Evolutionary conservation across 2,888 invertebrate genomes (phyloP), one percentile per base, ranked within the genome.

Genomic region (Leucozona laternaria): DNA sequence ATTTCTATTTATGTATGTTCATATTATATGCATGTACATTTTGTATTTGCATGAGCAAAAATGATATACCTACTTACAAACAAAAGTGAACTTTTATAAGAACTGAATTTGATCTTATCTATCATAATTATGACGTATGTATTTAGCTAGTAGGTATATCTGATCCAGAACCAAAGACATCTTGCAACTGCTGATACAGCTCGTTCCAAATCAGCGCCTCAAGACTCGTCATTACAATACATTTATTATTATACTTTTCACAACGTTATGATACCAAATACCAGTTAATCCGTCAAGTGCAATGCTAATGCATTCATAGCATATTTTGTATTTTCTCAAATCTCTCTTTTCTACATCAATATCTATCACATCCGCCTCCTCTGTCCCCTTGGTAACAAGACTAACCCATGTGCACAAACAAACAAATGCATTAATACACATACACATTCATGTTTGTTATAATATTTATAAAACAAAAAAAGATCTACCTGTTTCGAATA

Each of bases 391-490:
- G 22, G 31, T 28, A 53, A 73, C 60, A 43, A 72, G 40, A 73
- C 66, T 60, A 50, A 73, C 34, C 55, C 71, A 71, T 68, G 37
- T 50, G 78, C 53, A 28, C 78, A 60, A 60, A 77, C 77, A 82
- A 82, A 77, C 60, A 66, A 66, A 64, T 72, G 72, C 68, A 78
- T 68, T 68, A 34, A 50, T 70, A 77, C 77, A 85, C 77, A 85
- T 28, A 45, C 73, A 73, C 77, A 85, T 37, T 62, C 37, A 81
- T 79, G 79, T 79, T 79, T 48, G 48, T 48, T 48, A 45, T 45
- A n/a, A n/a, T n/a, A n/a, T n/a, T n/a, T n/a, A 64, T 25, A 76
- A 76, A 84, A 84, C 83, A 68, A 68, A 79, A 68, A 79, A 84
- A 76, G 53, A 66, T 70, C 79, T 78, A 82, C 78, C 82, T 82